Evolutionary conservation across 2,797 vertebrate genomes (phyloP).

Genomic region (Halcyon badia): DNA sequence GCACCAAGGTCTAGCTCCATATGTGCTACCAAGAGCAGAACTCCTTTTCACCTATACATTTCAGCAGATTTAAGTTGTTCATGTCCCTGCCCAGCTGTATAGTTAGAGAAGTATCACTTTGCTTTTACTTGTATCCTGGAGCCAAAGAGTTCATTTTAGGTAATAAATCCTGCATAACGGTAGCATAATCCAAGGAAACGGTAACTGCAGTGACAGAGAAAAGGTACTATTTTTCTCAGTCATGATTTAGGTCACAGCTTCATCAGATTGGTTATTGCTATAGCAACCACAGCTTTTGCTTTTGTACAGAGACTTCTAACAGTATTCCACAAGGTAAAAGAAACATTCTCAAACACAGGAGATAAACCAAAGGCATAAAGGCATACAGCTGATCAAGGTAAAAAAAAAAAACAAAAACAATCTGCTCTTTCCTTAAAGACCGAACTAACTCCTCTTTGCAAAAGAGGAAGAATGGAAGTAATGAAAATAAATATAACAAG

Average conservation of each 20-base stretch:
- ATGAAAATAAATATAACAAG: slow-evolving; percentile 16
- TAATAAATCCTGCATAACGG: slow-evolving; percentile 22
- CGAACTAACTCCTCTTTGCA: fast-evolving
- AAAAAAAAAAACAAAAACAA: not conserved
- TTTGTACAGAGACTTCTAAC: slow-evolving; percentile 79
- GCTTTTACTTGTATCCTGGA: slow-evolving; percentile 20
- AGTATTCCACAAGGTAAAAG: slow-evolving; percentile 82
- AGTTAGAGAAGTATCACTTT: not conserved
- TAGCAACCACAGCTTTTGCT: slow-evolving; percentile 87
- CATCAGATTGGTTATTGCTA: slow-evolving; percentile 88
- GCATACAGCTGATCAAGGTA: not conserved
- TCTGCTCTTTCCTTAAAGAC: not conserved
- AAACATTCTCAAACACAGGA: slow-evolving; percentile 58
- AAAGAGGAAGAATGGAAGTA: not conserved
- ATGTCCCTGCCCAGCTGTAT: not conserved
- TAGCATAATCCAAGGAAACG: slow-evolving; percentile 50
- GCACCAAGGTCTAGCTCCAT: not conserved
- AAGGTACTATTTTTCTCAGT: slow-evolving; percentile 82
- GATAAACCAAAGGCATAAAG: slow-evolving; percentile 68
- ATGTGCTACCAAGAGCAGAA: not conserved
- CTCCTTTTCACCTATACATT: not conserved
- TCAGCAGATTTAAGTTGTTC: not conserved
- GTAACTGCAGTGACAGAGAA: slow-evolving; percentile 63
- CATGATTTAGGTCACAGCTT: slow-evolving; percentile 85
- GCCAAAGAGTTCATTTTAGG: slow-evolving; percentile 71